These are phyloP conservation scores for Anagyrus pseudococci DNA, from an alignment of 2,888 invertebrate genomes.

Conservation along the genomic window DNA sequence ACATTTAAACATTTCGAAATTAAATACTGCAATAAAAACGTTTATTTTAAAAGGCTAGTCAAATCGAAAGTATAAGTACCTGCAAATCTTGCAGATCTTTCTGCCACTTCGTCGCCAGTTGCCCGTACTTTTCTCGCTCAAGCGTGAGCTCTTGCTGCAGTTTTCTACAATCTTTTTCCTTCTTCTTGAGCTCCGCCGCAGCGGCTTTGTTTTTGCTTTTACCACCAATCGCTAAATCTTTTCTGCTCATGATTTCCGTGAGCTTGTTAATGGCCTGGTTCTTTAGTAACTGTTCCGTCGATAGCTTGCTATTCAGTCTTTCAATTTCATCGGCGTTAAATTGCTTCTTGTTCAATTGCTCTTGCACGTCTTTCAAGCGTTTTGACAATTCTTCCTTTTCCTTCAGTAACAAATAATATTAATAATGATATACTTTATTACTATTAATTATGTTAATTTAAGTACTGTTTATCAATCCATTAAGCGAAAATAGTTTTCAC, in stretches of 20 bases:
- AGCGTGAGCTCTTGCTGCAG: conserved; percentile 92
- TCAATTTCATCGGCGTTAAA: conserved; percentile 78
- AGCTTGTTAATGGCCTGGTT: conserved; percentile 96
- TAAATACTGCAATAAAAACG: too few relatives aligned
- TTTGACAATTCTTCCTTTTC: conserved; percentile 86
- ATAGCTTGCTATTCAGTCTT: conserved; percentile 81
- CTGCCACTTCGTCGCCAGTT: conserved; percentile 82
- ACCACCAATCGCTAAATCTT: conserved; percentile 73
- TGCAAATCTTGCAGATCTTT: conserved; percentile 83
- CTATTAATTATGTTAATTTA: too few relatives aligned
- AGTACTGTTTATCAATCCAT: neutral
- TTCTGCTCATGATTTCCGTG: conserved; percentile 96
- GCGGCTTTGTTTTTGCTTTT: conserved; percentile 83
- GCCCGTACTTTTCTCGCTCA: conserved; percentile 93
- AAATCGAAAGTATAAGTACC: conserved; percentile 42
- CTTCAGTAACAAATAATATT: conserved; percentile 53
- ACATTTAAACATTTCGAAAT: neutral
- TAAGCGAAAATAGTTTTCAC: neutral
- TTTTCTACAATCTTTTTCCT: conserved; percentile 94
- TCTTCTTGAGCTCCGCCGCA: conserved; percentile 80
- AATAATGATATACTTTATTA: too few relatives aligned
- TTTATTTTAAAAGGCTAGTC: too few relatives aligned
- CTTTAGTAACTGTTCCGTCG: conserved; percentile 86
- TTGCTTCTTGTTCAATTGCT: conserved; percentile 64
- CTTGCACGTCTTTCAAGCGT: conserved; percentile 79